Evolutionary conservation across 1,140 invertebrate species (phyloP).

Genomic region (Cotesia glomerata): DNA sequence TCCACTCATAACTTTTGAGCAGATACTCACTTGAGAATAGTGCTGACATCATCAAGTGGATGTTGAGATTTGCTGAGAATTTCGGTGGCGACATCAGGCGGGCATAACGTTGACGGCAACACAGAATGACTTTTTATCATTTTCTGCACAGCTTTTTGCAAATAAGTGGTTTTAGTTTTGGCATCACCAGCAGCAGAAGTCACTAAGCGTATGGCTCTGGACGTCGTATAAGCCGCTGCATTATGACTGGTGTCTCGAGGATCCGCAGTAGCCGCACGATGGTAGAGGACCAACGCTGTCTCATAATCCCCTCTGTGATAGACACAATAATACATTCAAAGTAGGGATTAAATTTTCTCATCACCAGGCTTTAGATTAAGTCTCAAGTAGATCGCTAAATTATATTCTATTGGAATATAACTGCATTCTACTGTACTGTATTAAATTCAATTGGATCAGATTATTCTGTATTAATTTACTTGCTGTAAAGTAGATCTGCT

Average conservation of each 20-base stretch:
- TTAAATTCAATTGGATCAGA: neutral
- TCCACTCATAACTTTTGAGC: neutral
- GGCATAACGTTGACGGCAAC: constrained; percentile 22
- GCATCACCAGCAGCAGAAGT: constrained; percentile 24
- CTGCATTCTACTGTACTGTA: neutral
- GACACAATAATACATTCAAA: constrained; percentile 2
- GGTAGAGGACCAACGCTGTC: constrained; percentile 50
- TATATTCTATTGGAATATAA: neutral
- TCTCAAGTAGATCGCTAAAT: neutral
- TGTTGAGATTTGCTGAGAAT: constrained; percentile 29
- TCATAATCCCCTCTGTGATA: constrained; percentile 51
- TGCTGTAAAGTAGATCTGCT: constrained; percentile 44
- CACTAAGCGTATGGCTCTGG: constrained; percentile 42
- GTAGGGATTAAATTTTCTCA: too few species aligned
- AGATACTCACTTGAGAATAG: constrained; percentile 34
- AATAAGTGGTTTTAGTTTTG: too few species aligned
- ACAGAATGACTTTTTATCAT: constrained; percentile 21
- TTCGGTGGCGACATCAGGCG: constrained; percentile 18
- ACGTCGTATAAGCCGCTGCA: constrained; percentile 39
- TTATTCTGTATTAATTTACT: constrained; percentile 29
- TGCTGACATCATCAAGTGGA: constrained; percentile 31
- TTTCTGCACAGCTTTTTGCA: constrained; percentile 13
- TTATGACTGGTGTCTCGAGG: constrained; percentile 42
- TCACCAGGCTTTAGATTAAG: too few species aligned
- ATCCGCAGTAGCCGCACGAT: constrained; percentile 44